Base-by-base conservation (phyloP, 2,113 vertebrate genomes). In the Saguinus imperator region DNA sequence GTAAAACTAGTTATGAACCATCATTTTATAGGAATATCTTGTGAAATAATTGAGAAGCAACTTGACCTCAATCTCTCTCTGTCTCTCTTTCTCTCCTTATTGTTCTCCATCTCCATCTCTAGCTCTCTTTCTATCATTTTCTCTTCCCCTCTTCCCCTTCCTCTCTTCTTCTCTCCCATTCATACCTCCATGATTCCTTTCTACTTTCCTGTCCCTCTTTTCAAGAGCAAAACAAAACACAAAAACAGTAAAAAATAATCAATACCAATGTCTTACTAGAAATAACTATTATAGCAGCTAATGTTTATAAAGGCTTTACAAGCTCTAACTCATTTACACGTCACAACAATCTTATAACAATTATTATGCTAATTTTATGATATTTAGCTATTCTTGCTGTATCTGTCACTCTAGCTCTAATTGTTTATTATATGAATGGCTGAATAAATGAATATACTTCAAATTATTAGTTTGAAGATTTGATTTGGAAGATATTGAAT, bases 181-280 rank as follows among this genome's bases (percentile, higher is more conserved):
- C 40, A 23, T 20, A 13, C 21, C 32, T 92, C 29, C 23, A 18
- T 48, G 21, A 84, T 70, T 1, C 6, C 2, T 61, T 61, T 40
- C 10, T 76, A 6, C 5, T 89, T 95, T 5, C 35, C 12, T 70
- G 55, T 81, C 10, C 4, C 25, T 64, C 6, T 72, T 86, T 43
- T 94, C 14, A 48, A 64, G 72, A 81, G 5, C 25, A 83, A 90
- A 57, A 11, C 7, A 92, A 87, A 68, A 43, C 43, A 43, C 4
- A 16, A 14, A 83, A 94, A 91, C 40, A 35, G 8, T 72, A 66
- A 91, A 96, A 96, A 96, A 61, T 48, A 57, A 88, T 61, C 40
- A 35, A 17, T 85, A 55, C 70, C 13, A 72, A 58, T 64, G 6
- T 13, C 55, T 48, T 79, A 68, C 25, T 73, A 48, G 50, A 91